Evolutionary conservation across 2,888 invertebrate genomes (phyloP).

Genomic region (Fabriciana adippe): DNA sequence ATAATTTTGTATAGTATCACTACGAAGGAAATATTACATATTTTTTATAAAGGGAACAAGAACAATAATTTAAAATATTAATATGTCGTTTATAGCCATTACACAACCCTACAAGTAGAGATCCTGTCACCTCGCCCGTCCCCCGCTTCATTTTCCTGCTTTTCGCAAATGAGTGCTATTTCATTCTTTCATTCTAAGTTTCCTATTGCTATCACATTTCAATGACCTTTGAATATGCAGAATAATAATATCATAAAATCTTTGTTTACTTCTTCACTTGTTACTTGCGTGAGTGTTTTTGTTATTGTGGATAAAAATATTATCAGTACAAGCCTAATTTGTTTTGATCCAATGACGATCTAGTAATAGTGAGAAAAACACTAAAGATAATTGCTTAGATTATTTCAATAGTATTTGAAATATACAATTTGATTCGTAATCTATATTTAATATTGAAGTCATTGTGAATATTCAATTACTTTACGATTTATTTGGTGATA

Average conservation of each 20-base stretch:
- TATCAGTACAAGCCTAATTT: constrained; percentile 42
- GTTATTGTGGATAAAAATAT: constrained; percentile 69
- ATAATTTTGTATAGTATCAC: no score
- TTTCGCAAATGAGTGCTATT: constrained; percentile 46
- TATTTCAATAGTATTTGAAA: constrained; percentile 32
- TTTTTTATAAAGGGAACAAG: background rate
- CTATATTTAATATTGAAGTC: constrained; percentile 69
- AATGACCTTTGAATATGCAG: constrained; percentile 78
- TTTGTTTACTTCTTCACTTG: constrained; percentile 77
- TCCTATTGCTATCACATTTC: constrained; percentile 51
- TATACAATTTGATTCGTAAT: constrained; percentile 40
- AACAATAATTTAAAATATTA: background rate
- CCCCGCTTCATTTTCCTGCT: constrained; percentile 35
- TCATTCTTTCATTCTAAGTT: constrained; percentile 43
- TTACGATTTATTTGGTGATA: constrained; percentile 54
- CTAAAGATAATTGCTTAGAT: constrained; percentile 4
- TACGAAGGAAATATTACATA: background rate
- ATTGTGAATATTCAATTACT: constrained; percentile 73
- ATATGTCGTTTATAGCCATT: background rate
- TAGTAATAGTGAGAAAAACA: constrained; percentile 19
- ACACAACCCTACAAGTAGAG: constrained; percentile 20
- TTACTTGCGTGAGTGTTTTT: constrained; percentile 73
- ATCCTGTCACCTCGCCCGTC: constrained; percentile 32
- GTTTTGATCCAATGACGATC: constrained; percentile 21
- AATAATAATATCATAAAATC: constrained; percentile 71